Evolutionary conservation across 2,113 vertebrate species (phyloP).

Genomic region (Epinephelus fuscoguttatus): DNA sequence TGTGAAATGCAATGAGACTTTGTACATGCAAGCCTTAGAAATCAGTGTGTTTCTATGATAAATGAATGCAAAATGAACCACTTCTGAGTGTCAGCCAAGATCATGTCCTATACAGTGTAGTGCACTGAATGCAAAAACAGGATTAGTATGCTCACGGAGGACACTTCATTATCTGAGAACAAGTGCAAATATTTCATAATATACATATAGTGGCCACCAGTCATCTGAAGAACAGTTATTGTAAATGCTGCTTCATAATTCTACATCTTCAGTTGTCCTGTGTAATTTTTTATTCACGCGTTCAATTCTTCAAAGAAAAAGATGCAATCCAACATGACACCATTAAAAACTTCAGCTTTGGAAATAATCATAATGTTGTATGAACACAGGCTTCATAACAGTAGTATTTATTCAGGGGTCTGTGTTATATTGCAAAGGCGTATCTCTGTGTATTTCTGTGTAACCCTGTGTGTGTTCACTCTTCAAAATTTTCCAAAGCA

Average conservation of each 20-base stretch:
- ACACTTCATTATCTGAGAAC: background rate
- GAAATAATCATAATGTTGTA: background rate
- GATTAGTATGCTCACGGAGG: background rate
- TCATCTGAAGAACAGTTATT: background rate
- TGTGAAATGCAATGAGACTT: conserved; percentile 9
- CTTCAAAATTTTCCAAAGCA: background rate
- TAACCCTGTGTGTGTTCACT: background rate
- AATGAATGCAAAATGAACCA: no score
- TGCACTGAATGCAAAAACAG: background rate
- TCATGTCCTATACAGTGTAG: background rate
- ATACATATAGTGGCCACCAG: background rate
- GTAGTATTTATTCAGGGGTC: background rate
- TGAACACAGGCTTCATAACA: background rate
- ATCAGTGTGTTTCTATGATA: background rate
- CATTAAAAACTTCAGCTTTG: background rate
- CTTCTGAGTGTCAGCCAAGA: background rate
- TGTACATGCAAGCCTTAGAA: conserved; percentile 1
- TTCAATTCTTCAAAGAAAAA: conserved; percentile 9
- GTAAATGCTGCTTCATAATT: background rate
- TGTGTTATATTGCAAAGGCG: background rate
- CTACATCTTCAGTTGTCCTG: background rate
- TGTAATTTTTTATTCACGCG: conserved; percentile 20
- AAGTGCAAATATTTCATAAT: background rate
- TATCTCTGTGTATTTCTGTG: background rate
- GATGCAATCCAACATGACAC: background rate